Evolutionary conservation across 2,888 invertebrate species (phyloP).

Genomic region (Drosophila tanythrix): DNA sequence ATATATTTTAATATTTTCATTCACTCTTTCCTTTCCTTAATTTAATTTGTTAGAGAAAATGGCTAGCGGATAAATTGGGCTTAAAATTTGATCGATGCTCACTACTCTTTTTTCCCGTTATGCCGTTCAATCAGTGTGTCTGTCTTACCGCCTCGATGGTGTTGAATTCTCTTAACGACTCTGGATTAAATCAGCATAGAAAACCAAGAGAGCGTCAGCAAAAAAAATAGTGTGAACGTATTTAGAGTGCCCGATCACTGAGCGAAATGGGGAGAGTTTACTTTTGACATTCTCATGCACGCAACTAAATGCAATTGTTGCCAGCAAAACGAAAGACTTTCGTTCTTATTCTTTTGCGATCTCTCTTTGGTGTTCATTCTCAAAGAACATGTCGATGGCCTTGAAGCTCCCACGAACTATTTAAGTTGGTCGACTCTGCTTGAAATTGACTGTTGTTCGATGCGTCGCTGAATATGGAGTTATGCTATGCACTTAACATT

Average conservation of each 20-base stretch:
- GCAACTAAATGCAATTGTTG: not conserved
- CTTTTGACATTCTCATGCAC: not conserved
- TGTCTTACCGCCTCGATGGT: not conserved
- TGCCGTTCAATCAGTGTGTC: too few relatives aligned
- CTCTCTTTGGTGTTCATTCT: not conserved
- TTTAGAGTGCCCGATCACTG: not conserved
- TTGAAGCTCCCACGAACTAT: not conserved
- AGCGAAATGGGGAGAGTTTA: not conserved
- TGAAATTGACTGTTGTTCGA: not conserved
- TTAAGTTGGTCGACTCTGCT: not conserved
- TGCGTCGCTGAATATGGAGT: not conserved
- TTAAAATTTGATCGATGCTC: not conserved
- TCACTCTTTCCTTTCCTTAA: not conserved
- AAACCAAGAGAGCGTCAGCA: not conserved
- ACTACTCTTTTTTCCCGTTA: not conserved
- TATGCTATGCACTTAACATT: conserved; percentile 1
- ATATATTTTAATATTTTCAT: not conserved
- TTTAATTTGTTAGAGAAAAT: not conserved
- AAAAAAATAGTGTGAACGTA: not conserved
- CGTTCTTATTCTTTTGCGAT: not conserved
- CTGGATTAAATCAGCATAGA: not conserved
- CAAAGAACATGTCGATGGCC: not conserved
- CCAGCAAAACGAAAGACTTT: not conserved
- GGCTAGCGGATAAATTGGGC: not conserved
- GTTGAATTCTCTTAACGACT: not conserved